Percentiles rank a stretch among this genome's conserved stretches.
phyloP scores from a whole-genome alignment of 2,888 invertebrate species.

The Argyra leucocephala region DNA sequence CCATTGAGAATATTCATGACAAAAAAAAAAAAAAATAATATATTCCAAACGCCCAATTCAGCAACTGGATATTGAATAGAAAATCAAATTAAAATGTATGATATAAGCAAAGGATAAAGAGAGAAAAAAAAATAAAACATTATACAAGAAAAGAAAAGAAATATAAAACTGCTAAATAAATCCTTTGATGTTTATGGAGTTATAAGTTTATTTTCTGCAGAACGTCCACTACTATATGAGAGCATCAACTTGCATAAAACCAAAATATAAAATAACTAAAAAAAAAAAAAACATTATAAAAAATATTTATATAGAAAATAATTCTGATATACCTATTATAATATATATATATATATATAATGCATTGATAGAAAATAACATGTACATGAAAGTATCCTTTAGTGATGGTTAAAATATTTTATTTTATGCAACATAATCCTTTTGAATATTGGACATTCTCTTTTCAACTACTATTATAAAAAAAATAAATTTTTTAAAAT shows the following conservation, averaged over 20 bases:
- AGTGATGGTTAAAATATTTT: background rate
- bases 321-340: no score
- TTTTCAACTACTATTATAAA: background rate
- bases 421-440: slow-evolving; percentile 3
- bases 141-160: background rate
- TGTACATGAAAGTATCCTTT: background rate
- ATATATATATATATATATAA: no score
- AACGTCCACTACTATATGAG: background rate
- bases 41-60: background rate
- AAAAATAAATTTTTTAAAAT: background rate
- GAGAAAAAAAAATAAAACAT: background rate
- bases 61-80: background rate
- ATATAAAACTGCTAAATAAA: background rate
- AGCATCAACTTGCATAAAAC: background rate
- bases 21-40: background rate
- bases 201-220: background rate
- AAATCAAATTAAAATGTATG: background rate
- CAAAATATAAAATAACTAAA: no score
- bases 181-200: background rate
- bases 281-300: background rate
- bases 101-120: background rate
- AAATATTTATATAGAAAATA: background rate
- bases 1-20: background rate
- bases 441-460: background rate
- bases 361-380: no score